These are phyloP conservation scores for Onychomys leucogaster DNA, from an alignment of 2,797 vertebrate species.

Conservation along the genomic window DNA sequence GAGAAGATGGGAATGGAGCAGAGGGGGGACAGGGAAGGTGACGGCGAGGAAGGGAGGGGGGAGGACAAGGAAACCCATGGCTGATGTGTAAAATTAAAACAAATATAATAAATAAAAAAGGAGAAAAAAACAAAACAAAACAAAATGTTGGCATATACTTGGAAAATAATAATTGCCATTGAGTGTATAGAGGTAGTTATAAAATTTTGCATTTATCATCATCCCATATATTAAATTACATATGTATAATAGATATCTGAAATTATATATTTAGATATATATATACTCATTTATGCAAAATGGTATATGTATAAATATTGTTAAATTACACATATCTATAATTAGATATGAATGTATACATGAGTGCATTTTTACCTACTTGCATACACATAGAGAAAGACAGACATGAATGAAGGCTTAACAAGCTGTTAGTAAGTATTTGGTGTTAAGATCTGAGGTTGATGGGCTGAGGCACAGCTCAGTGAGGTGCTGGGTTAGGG, in stretches of 20 bases:
- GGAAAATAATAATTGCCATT: background rate
- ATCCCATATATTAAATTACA: background rate
- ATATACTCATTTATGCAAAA: background rate
- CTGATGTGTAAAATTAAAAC: no score
- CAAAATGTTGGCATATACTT: background rate
- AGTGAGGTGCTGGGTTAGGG: no score
- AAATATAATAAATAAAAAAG: no score
- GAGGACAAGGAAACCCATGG: no score
- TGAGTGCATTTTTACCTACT: background rate
- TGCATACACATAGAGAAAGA: background rate
- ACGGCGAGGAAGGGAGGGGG: no score
- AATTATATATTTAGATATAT: background rate
- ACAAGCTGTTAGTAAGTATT: background rate
- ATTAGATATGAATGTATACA: background rate
- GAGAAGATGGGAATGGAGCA: no score
- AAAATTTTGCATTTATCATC: conserved; percentile 27
- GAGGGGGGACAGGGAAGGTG: no score
- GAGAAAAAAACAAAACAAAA: background rate
- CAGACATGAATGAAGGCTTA: background rate
- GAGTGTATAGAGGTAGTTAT: background rate
- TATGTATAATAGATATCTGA: background rate
- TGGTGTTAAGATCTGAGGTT: background rate
- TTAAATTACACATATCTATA: background rate
- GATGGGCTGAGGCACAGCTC: background rate
- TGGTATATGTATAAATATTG: background rate